phyloP scores from a whole-genome alignment of 1,140 invertebrate species.

The Lordiphosa mommai region DNA sequence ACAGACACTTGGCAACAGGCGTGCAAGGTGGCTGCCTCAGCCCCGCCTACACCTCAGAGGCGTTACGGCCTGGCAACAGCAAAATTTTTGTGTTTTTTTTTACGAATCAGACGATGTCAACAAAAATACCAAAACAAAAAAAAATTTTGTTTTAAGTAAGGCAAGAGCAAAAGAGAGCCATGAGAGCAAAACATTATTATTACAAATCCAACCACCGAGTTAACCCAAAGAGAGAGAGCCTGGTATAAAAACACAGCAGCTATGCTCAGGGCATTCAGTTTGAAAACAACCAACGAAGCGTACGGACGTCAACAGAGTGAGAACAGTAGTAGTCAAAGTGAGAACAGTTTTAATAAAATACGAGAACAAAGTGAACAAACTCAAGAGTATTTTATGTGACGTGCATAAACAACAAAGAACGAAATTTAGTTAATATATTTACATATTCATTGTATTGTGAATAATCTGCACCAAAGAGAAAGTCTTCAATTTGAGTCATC shows the following conservation, averaged over 20 bases:
- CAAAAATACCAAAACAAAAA: slow-evolving; percentile 78
- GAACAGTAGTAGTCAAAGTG: slow-evolving; percentile 8
- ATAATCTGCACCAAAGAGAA: slow-evolving; percentile 52
- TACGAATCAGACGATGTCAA: slow-evolving; percentile 76
- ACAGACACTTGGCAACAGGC: slow-evolving; percentile 57
- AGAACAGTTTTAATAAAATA: slow-evolving; percentile 7
- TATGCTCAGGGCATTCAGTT: slow-evolving; percentile 37
- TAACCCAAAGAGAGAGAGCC: slow-evolving; percentile 3
- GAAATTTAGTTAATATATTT: slow-evolving; percentile 57
- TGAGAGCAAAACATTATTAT: slow-evolving; percentile 16
- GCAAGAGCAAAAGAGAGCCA: slow-evolving; percentile 8
- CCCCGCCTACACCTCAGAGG: slow-evolving; percentile 13
- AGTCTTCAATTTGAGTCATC: slow-evolving; percentile 58
- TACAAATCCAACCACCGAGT: neutral
- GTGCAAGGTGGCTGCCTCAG: slow-evolving; percentile 50
- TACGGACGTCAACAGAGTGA: slow-evolving; percentile 8
- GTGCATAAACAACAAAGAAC: slow-evolving; percentile 49
- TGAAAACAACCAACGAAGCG: slow-evolving; percentile 39
- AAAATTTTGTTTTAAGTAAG: slow-evolving; percentile 19
- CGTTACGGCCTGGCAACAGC: slow-evolving; percentile 28
- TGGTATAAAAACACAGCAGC: slow-evolving; percentile 42
- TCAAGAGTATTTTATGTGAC: slow-evolving; percentile 14
- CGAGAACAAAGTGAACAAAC: slow-evolving; percentile 63
- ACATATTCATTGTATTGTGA: slow-evolving; percentile 56
- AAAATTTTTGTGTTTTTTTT: slow-evolving; percentile 28